Conservation (phyloP, 2,797 vertebrate genomes). For the Kryptopterus vitreolus region DNA sequence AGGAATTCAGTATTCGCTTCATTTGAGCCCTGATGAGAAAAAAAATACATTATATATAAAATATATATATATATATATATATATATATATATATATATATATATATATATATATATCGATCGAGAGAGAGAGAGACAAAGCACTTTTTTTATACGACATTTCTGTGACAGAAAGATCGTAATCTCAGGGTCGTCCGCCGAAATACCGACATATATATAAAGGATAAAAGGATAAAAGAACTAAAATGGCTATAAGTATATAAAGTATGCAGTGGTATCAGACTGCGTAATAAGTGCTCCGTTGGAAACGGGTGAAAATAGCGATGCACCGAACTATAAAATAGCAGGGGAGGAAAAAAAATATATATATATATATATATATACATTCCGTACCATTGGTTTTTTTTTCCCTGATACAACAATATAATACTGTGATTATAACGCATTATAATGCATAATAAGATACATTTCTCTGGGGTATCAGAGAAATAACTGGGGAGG, state of each 20-base stretch:
- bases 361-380: too few species aligned
- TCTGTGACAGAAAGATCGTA: conserved; percentile 40
- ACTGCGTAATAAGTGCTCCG: neutral
- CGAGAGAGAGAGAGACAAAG: too few species aligned
- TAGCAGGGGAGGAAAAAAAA: too few species aligned
- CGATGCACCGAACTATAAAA: neutral
- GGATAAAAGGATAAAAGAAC: neutral
- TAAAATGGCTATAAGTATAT: too few species aligned
- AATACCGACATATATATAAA: conserved; percentile 1
- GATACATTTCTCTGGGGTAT: neutral
- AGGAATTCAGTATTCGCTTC: conserved; percentile 56
- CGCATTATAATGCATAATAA: too few species aligned
- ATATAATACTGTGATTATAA: too few species aligned
- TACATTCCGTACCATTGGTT: neutral
- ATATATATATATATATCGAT: too few species aligned
- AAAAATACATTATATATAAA: neutral
- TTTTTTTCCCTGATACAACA: too few species aligned
- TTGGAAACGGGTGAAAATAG: neutral
- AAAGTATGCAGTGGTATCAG: neutral
- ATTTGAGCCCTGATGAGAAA: conserved; percentile 63
- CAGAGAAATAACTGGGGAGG: neutral
- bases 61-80: neutral
- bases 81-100: too few species aligned
- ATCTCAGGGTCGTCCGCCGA: conserved; percentile 63
- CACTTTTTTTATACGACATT: too few species aligned